Percentiles rank a stretch among this genome's conserved stretches.
These are phyloP conservation scores for Gobius niger DNA, from an alignment of 2,113 vertebrate genomes.

Conservation along the genomic window DNA sequence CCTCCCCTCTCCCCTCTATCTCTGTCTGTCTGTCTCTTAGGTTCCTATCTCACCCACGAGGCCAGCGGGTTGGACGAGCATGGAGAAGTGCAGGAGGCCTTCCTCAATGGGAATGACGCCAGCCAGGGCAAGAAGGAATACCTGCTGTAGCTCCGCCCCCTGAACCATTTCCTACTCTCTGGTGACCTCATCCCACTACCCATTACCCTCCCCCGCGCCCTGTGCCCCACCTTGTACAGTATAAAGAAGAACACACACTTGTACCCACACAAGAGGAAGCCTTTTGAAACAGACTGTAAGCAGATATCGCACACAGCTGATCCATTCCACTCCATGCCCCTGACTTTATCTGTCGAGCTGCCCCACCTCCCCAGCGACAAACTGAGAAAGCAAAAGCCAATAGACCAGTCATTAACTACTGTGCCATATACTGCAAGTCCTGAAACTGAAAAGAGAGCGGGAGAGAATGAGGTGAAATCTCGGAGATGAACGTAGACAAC, in stretches of 20 bases:
- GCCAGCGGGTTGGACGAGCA: constrained; percentile 92
- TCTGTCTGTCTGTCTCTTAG: constrained; percentile 64
- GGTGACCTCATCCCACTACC: constrained; percentile 55
- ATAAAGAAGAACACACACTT: constrained; percentile 38
- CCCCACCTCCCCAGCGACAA: constrained; percentile 15
- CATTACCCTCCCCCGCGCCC: constrained; percentile 11
- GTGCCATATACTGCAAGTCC: constrained; percentile 62
- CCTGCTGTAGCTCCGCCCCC: constrained; percentile 82
- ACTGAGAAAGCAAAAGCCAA: constrained; percentile 48
- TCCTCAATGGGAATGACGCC: constrained; percentile 89
- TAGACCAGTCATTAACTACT: constrained; percentile 61
- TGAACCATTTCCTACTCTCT: constrained; percentile 33
- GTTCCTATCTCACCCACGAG: constrained; percentile 92
- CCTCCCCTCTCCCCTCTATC: constrained; percentile 54
- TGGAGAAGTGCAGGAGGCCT: constrained; percentile 91
- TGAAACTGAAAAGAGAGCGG: constrained; percentile 24
- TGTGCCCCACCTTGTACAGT: constrained; percentile 51
- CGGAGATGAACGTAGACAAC: background rate
- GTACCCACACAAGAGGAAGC: constrained; percentile 52
- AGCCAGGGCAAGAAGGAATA: constrained; percentile 94
- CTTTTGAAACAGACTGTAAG: constrained; percentile 71
- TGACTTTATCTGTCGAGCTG: constrained; percentile 4
- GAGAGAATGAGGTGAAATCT: constrained; percentile 4
- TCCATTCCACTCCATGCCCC: constrained; percentile 43
- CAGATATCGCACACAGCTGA: constrained; percentile 60